A percentile compares a stretch with the other conserved stretches of the same genome.
Evolutionary conservation across 1,140 invertebrate species (phyloP).

Genomic region (Saccostrea cuccullata): DNA sequence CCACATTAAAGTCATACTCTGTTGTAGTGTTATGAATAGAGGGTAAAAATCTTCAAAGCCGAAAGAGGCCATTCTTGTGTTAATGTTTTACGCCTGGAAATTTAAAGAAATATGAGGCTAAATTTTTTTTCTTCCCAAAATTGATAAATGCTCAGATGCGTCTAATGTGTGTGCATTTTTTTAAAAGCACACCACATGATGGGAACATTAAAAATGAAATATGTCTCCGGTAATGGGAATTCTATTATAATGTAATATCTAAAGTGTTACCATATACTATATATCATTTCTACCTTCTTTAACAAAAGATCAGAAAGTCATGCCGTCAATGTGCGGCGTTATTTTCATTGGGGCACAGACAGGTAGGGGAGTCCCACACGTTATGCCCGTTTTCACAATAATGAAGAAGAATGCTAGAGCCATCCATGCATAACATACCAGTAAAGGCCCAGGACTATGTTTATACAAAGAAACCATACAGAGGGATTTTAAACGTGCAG

Average conservation of each 20-base stretch:
- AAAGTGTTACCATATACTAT: slow-evolving; percentile 41
- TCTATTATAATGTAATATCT: slow-evolving; percentile 46
- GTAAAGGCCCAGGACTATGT: slow-evolving; percentile 27
- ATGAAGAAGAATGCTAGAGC: slow-evolving; percentile 33
- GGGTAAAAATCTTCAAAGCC: neutral
- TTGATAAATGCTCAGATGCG: slow-evolving; percentile 27
- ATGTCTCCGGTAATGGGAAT: slow-evolving; percentile 41
- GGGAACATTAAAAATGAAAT: slow-evolving; percentile 44
- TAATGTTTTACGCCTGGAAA: slow-evolving; percentile 21
- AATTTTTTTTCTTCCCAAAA: neutral
- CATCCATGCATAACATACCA: slow-evolving; percentile 22
- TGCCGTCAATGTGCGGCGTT: slow-evolving; percentile 16
- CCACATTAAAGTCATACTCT: neutral
- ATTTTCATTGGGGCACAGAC: slow-evolving; percentile 23
- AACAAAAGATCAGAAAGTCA: slow-evolving; percentile 42
- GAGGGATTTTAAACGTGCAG: slow-evolving; percentile 12
- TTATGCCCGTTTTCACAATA: slow-evolving; percentile 33
- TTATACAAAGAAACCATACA: slow-evolving; percentile 28
- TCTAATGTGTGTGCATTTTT: slow-evolving; percentile 28
- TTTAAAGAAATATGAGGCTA: slow-evolving; percentile 27
- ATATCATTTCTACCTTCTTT: slow-evolving; percentile 45
- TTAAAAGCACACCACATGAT: slow-evolving; percentile 16
- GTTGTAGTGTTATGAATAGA: neutral
- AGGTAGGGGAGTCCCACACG: slow-evolving; percentile 26
- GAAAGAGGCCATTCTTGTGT: slow-evolving; percentile 27